Base-by-base conservation (phyloP, 2,888 invertebrate species). In the Amblyjoppa fuscipennis region DNA sequence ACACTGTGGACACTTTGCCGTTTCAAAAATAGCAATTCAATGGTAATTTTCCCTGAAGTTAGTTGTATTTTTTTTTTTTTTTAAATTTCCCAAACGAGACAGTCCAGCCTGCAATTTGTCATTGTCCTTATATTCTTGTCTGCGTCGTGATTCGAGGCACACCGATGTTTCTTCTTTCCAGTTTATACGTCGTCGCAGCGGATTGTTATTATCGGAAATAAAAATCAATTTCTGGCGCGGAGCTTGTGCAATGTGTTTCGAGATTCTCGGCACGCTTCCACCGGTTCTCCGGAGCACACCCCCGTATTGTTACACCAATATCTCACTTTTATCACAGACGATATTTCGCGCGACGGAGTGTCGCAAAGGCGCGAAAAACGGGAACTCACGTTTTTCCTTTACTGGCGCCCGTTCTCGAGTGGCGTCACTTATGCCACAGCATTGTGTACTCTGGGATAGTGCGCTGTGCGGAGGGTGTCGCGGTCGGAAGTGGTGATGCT, bases 221-320 rank as follows among this genome's bases (percentile, higher is more conserved):
- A 71, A 71, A 71, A 31, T 71, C 13, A 71, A 71, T 71, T 71
- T 71, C 53, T n/a, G 4, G 31, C 53, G 25, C 25, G 28, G 16
- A 70, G 25, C 49, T 49, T 28, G 69, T 49, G 49, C 70, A 51
- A 53, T 11, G 28, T 53, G 7, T 20, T 70, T 51, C 51, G 9
- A 25, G n/a, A 71, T 71, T 53, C 53, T 53, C 51, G 34, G 53
- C 51, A 71, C 71, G 71, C 51, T 71, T n/a, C 25, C 20, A 9
- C 34, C 28, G 53, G 45, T 70, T 25, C 49, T 16, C 31, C 51
- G 13, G 25, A 11, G 70, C 31, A 2, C 45, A 0, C 11, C 16
- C 28, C 51, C 3, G 13, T 31, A 49, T 51, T 25, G 49, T 51
- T 49, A 16, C 70, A 70, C 28, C 49, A 28, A 70, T 49, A 70